A percentile compares a stretch with the other conserved stretches of the same genome.
Evolutionary conservation across 2,888 invertebrate genomes (phyloP).

Genomic region (Epistrophe grossulariae): DNA sequence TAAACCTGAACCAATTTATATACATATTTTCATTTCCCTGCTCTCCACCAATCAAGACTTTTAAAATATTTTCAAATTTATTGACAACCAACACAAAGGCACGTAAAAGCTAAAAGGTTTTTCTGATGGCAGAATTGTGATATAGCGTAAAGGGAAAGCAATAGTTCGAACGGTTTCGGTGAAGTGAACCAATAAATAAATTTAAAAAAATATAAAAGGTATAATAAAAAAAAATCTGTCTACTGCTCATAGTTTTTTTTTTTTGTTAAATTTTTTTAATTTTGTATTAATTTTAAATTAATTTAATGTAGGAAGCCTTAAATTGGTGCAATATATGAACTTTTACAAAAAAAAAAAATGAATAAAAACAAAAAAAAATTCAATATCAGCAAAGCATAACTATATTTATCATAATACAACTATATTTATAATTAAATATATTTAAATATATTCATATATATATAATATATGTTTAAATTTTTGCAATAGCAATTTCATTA

Average conservation of each 20-base stretch:
- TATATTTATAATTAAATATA: constrained; percentile 67
- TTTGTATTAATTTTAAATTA: constrained; percentile 16
- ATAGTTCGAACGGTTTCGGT: constrained; percentile 60
- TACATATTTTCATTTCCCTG: background rate
- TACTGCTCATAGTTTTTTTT: constrained; percentile 28
- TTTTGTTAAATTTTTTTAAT: constrained; percentile 3
- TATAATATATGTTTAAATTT: constrained; percentile 54
- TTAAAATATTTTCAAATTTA: constrained; percentile 49
- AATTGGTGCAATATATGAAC: constrained; percentile 73
- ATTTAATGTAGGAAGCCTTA: constrained; percentile 56
- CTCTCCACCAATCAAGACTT: constrained; percentile 25
- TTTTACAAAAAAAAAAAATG: constrained; percentile 37
- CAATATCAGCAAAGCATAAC: constrained; percentile 63
- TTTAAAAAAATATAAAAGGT: background rate
- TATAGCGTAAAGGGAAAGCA: constrained; percentile 68
- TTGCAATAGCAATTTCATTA: constrained; percentile 52
- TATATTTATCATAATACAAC: constrained; percentile 70
- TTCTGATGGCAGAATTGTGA: constrained; percentile 59
- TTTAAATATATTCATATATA: constrained; percentile 48
- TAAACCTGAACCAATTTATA: background rate
- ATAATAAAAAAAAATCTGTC: constrained; percentile 18
- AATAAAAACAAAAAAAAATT: constrained; percentile 30
- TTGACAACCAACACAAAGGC: constrained; percentile 46
- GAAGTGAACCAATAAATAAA: constrained; percentile 56
- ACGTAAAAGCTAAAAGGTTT: constrained; percentile 48